Evolutionary conservation across 2,113 vertebrate species (phyloP).

Genomic region (Ophiodon elongatus): DNA sequence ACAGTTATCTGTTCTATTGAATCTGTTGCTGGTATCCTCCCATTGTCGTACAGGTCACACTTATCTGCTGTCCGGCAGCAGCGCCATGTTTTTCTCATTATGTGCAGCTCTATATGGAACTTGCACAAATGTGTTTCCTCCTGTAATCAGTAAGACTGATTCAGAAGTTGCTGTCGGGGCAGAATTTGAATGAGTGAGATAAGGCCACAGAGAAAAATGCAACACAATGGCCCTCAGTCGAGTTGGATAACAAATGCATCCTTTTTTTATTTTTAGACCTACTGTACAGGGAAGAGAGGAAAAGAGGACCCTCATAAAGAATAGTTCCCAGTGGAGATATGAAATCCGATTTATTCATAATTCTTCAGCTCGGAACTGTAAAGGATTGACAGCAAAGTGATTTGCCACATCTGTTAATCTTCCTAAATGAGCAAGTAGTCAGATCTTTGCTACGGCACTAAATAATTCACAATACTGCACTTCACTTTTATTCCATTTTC

Average conservation of each 20-base stretch:
- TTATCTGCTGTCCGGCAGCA: slow-evolving; percentile 49
- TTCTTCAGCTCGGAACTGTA: slow-evolving; percentile 61
- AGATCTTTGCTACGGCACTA: slow-evolving; percentile 76
- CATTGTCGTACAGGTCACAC: slow-evolving; percentile 37
- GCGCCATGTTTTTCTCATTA: slow-evolving; percentile 62
- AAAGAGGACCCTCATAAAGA: slow-evolving; percentile 63
- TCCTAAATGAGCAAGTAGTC: slow-evolving; percentile 77
- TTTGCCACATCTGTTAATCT: slow-evolving; percentile 82
- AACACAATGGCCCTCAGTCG: slow-evolving; percentile 70
- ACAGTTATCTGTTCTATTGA: slow-evolving; percentile 34
- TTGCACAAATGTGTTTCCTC: slow-evolving; percentile 59
- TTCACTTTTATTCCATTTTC: slow-evolving; percentile 74
- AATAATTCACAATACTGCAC: slow-evolving; percentile 80
- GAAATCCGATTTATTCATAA: slow-evolving; percentile 75
- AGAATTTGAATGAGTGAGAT: slow-evolving; percentile 81
- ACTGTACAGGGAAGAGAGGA: slow-evolving; percentile 54
- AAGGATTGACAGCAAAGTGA: slow-evolving; percentile 77
- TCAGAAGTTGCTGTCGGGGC: slow-evolving; percentile 76
- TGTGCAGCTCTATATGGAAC: slow-evolving; percentile 52
- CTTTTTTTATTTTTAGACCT: slow-evolving; percentile 62
- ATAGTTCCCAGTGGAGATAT: slow-evolving; percentile 68
- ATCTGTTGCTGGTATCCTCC: not conserved
- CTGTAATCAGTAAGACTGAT: slow-evolving; percentile 62
- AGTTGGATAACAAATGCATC: slow-evolving; percentile 73
- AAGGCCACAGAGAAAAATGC: slow-evolving; percentile 68